phyloP scores from a whole-genome alignment of 2,113 vertebrate species.

The Myotis davidii region DNA sequence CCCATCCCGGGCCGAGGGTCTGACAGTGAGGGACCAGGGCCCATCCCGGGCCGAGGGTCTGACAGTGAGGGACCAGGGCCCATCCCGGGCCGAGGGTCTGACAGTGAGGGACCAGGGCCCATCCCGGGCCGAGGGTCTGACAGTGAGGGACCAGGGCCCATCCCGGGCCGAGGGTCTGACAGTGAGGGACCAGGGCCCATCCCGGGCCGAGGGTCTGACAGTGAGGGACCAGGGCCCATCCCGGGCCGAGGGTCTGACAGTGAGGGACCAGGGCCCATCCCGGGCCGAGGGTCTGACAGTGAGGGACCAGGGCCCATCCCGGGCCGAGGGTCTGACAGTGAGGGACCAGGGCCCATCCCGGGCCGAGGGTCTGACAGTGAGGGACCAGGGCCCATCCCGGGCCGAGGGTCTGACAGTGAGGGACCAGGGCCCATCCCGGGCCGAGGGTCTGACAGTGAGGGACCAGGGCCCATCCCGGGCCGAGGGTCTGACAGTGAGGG shows the following conservation, averaged over 20 bases:
- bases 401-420: accelerated
- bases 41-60: neutral
- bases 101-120: accelerated
- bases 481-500: accelerated
- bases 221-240: accelerated
- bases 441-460: accelerated
- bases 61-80: accelerated
- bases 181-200: accelerated
- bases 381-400: accelerated
- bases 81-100: neutral
- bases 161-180: neutral
- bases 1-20: neutral
- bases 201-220: neutral
- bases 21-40: accelerated
- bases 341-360: accelerated
- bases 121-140: neutral
- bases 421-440: accelerated
- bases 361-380: accelerated
- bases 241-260: accelerated
- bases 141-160: accelerated
- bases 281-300: accelerated
- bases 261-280: accelerated
- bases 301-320: accelerated
- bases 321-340: accelerated
- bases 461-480: accelerated